A percentile compares a stretch with the other conserved stretches of the same genome.
Conservation (phyloP, 2,888 invertebrate genomes). For the Heterodera filipjevi region DNA sequence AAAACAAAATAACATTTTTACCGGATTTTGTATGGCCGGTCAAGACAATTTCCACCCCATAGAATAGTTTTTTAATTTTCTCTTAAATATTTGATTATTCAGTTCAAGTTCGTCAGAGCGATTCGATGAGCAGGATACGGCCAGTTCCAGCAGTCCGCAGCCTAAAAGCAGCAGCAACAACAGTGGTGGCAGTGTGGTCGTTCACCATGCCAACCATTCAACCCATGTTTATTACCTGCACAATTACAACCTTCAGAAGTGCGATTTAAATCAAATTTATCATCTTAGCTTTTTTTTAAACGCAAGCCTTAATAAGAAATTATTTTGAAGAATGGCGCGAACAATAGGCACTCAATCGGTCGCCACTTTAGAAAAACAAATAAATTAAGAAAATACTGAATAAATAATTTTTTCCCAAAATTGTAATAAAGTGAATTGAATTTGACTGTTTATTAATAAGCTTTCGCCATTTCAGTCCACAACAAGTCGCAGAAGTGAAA, state of each 20-base stretch:
- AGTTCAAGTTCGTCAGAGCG: constrained; percentile 12
- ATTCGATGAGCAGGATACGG: constrained; percentile 4
- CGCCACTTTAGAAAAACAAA: no score
- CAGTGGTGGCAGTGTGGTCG: not conserved
- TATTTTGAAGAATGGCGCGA: not conserved
- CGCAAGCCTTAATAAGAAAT: not conserved
- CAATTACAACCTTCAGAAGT: constrained; percentile 5
- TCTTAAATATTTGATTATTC: no score
- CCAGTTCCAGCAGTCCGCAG: constrained; percentile 17
- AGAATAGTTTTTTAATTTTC: no score
- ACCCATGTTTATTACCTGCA: not conserved
- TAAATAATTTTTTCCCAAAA: no score
- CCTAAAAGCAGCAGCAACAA: not conserved
- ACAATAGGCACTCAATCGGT: no score
- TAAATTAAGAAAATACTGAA: no score
- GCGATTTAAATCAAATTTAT: no score
- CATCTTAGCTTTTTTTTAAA: not conserved
- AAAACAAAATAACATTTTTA: no score
- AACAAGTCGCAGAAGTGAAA: not conserved
- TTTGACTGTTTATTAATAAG: not conserved
- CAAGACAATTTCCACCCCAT: no score
- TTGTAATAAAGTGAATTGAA: no score
- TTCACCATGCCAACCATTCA: not conserved
- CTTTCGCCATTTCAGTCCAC: not conserved
- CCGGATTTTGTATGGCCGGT: no score